Conservation (phyloP, 2,113 vertebrate species). For the Sialia sialis region DNA sequence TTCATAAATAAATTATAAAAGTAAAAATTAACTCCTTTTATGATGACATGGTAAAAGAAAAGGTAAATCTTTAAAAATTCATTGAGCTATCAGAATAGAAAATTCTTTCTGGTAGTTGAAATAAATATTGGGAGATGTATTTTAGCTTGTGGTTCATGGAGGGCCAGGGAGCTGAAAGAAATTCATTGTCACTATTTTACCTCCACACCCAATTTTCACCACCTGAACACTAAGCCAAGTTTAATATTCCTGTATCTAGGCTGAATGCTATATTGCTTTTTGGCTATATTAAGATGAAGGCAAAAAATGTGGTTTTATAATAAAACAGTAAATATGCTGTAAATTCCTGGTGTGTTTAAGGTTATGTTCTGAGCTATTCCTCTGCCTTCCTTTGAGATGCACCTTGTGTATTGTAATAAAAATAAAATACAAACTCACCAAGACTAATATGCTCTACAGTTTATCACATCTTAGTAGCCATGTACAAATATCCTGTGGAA, state of each 20-base stretch:
- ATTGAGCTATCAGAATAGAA: neutral
- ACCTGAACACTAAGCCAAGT: neutral
- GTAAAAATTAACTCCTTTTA: neutral
- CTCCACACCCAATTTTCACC: neutral
- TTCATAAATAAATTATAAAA: neutral
- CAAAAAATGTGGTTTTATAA: neutral
- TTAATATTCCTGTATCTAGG: neutral
- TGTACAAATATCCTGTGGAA: neutral
- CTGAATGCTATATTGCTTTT: neutral
- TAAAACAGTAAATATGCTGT: neutral
- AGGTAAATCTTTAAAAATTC: neutral
- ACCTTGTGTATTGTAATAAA: neutral
- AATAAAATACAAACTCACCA: neutral
- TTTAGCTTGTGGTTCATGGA: neutral
- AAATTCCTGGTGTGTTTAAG: neutral
- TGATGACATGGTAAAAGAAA: neutral
- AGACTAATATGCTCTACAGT: neutral
- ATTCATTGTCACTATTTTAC: neutral
- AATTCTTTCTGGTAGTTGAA: neutral
- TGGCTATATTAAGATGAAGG: neutral
- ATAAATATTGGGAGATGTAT: neutral
- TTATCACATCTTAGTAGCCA: neutral
- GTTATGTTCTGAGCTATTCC: neutral
- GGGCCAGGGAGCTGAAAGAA: neutral
- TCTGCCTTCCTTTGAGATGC: neutral